These are phyloP conservation scores for Ecliptopera silaceata DNA, from an alignment of 2,888 invertebrate genomes.

Conservation along the genomic window DNA sequence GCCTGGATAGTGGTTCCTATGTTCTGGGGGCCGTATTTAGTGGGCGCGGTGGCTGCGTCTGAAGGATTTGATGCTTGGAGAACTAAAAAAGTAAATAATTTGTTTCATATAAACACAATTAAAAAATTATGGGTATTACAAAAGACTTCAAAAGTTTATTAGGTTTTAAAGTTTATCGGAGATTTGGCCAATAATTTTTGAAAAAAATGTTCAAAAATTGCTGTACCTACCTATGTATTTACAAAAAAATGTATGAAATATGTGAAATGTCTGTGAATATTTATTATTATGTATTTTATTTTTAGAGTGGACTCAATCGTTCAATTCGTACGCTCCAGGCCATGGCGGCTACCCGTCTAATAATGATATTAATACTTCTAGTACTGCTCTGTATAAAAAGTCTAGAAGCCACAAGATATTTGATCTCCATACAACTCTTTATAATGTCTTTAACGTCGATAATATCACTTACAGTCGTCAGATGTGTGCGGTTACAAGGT, in stretches of 20 bases:
- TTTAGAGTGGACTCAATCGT: constrained; percentile 60
- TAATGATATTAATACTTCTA: constrained; percentile 38
- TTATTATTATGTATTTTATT: not conserved
- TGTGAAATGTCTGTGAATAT: no score
- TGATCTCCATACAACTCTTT: constrained; percentile 54
- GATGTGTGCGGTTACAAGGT: constrained; percentile 56
- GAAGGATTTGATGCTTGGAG: constrained; percentile 59
- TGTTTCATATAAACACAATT: no score
- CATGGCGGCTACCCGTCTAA: constrained; percentile 54
- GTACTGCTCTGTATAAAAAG: constrained; percentile 42
- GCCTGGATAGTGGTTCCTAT: constrained; percentile 66
- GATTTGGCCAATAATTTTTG: no score
- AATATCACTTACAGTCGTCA: constrained; percentile 49
- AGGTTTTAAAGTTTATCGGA: no score
- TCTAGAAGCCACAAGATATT: constrained; percentile 50
- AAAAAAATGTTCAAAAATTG: no score
- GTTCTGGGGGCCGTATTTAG: constrained; percentile 65
- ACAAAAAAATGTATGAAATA: no score
- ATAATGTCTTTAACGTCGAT: constrained; percentile 45
- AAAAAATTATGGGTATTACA: no score
- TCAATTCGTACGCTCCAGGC: constrained; percentile 60
- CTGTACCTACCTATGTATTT: no score
- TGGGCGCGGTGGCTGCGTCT: constrained; percentile 45
- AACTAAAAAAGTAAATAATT: constrained; percentile 47
- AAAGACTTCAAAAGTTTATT: no score